Percentiles rank a stretch among this genome's conserved stretches.
phyloP scores from a whole-genome alignment of 2,797 vertebrate genomes.

The Gallinago solitaria region DNA sequence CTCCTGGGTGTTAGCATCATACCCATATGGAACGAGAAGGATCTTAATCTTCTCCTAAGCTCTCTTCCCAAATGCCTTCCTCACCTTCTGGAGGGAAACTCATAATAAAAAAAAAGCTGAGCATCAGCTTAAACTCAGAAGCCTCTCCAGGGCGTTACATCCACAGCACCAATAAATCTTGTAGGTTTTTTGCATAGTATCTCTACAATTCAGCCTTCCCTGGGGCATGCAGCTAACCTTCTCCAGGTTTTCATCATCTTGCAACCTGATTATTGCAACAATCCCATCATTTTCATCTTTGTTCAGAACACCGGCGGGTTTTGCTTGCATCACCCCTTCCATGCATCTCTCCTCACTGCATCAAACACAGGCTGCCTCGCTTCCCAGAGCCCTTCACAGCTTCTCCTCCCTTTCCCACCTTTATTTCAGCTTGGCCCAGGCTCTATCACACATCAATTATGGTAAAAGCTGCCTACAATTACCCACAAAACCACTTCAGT shows the following conservation, averaged over 20 bases:
- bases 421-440: neutral
- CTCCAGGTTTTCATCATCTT: neutral
- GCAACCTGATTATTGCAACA: neutral
- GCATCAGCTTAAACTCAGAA: neutral
- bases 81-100: neutral
- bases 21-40: neutral
- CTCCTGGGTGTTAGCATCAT: neutral
- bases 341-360: neutral
- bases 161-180: neutral
- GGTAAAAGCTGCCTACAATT: neutral
- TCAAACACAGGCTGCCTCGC: neutral
- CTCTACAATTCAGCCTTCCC: neutral
- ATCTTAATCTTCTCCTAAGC: neutral
- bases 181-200: neutral
- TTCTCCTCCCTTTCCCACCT: neutral
- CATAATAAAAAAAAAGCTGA: neutral
- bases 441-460: neutral
- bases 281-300: neutral
- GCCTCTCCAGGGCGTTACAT: neutral
- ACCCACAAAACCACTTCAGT: neutral
- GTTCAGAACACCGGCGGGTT: neutral
- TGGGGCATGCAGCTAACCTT: neutral
- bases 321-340: neutral
- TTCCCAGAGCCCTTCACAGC: neutral
- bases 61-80: neutral